A percentile compares a stretch with the other conserved stretches of the same genome.
Conservation (phyloP, 2,888 invertebrate genomes). For the Agonopterix heracliana region DNA sequence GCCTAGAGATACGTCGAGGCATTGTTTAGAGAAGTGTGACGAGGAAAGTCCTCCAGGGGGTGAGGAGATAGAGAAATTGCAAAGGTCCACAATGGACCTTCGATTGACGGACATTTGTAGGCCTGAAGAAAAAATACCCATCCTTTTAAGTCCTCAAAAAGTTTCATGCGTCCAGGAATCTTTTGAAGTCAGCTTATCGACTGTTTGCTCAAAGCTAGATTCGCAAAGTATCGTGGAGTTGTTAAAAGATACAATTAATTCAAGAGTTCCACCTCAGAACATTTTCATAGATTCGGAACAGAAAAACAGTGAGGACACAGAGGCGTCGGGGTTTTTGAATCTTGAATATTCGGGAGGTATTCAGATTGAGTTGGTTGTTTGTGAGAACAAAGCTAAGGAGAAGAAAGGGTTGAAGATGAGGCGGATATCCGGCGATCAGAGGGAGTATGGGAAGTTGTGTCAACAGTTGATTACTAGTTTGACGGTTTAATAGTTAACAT, state of each 20-base stretch:
- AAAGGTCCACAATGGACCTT: constrained; percentile 63
- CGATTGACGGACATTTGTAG: constrained; percentile 56
- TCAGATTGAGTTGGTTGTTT: constrained; percentile 89
- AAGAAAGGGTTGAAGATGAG: constrained; percentile 90
- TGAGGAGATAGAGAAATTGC: constrained; percentile 59
- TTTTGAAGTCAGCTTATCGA: constrained; percentile 86
- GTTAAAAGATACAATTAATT: constrained; percentile 86
- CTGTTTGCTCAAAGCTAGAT: constrained; percentile 87
- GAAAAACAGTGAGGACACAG: constrained; percentile 35
- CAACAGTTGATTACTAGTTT: constrained; percentile 91
- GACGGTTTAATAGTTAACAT: constrained; percentile 75
- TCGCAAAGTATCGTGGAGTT: constrained; percentile 87
- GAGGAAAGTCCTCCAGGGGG: constrained; percentile 37
- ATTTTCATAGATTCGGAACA: constrained; percentile 61
- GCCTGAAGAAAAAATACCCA: constrained; percentile 54
- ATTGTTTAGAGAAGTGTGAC: constrained; percentile 48
- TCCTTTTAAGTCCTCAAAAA: constrained; percentile 57
- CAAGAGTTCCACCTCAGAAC: constrained; percentile 82
- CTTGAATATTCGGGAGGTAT: constrained; percentile 89
- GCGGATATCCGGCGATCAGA: constrained; percentile 90
- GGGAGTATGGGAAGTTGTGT: constrained; percentile 91
- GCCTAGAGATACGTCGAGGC: constrained; percentile 48
- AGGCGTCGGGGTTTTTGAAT: constrained; percentile 74
- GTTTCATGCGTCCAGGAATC: constrained; percentile 60
- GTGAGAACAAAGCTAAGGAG: constrained; percentile 82